Evolutionary conservation across 2,113 vertebrate genomes (phyloP).

Genomic region (Ahaetulla prasina): DNA sequence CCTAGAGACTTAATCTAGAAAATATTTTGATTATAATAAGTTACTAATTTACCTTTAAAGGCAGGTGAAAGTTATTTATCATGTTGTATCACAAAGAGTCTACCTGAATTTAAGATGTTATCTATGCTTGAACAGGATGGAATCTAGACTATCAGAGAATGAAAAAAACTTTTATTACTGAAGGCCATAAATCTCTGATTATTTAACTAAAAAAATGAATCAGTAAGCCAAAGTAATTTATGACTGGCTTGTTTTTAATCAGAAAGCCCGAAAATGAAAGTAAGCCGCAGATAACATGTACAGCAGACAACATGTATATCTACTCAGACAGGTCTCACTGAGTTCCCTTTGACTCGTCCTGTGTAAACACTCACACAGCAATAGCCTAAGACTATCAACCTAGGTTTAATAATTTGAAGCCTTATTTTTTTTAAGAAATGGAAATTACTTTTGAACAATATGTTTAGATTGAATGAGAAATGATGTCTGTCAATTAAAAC

Average conservation of each 20-base stretch:
- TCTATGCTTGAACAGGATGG: slow-evolving; percentile 17
- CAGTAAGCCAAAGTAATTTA: slow-evolving; percentile 2
- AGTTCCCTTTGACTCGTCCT: background rate
- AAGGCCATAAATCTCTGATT: slow-evolving; percentile 25
- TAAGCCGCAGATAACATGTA: background rate
- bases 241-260: slow-evolving; percentile 22
- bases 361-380: background rate
- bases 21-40: background rate
- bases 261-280: background rate
- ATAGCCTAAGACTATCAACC: background rate
- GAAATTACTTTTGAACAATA: background rate
- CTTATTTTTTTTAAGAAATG: background rate
- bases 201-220: slow-evolving; percentile 34
- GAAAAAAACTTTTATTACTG: background rate
- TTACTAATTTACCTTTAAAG: background rate
- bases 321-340: background rate
- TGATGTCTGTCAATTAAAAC: background rate
- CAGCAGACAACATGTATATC: background rate
- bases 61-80: background rate
- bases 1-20: background rate
- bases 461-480: background rate
- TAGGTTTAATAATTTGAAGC: background rate
- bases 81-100: background rate
- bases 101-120: background rate
- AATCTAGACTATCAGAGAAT: slow-evolving; percentile 29